Evolutionary conservation across 2,797 vertebrate species (phyloP), one percentile per base, ranked within the genome.

Genomic region (Poeciliopsis presidionis): DNA sequence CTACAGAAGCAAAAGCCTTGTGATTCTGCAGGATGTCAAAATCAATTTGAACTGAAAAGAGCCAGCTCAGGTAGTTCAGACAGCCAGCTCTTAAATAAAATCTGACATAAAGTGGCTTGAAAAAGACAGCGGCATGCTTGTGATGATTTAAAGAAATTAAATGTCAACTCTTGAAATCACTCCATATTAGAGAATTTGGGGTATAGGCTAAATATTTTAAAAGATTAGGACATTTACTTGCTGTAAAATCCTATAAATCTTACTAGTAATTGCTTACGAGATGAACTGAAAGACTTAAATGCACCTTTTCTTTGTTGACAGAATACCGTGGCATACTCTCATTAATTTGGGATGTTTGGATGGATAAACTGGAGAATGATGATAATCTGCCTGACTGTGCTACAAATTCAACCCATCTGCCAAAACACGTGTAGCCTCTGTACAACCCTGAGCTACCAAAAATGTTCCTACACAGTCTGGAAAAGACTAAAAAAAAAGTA

Each of bases 321-420:
- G 47, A 72, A 81, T 53, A 75, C 41, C 74, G 78, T 53, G 46
- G 81, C 87, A 41, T 85, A 84, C 87, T 82, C 74, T 84, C 84
- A 46, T 72, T 83, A 61, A 72, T 67, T 77, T 79, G 80, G 73
- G 78, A 76, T 88, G 90, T 93, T 94, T 95, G 90, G 94, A 84
- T 92, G 81, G 79, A 87, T 90, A 89, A 81, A 86, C 87, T 81
- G 85, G 84, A 91, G 80, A 84, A 65, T 86, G 87, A 93, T 93
- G 84, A 84, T 91, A 91, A 92, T 93, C 89, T 92, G 79, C 83
- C 84, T 94, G 87, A 88, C 82, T 55, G 79, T 88, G 88, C 88
- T 90, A 91, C 87, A 94, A 95, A 95, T 94, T 84, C 89, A 89
- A 94, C 94, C 91, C 95, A 95, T 93, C 95, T 96, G 95, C 92